Evolutionary conservation across 2,797 vertebrate genomes (phyloP), one percentile per base, ranked within the genome.

Genomic region (Zenarchopterus dispar): DNA sequence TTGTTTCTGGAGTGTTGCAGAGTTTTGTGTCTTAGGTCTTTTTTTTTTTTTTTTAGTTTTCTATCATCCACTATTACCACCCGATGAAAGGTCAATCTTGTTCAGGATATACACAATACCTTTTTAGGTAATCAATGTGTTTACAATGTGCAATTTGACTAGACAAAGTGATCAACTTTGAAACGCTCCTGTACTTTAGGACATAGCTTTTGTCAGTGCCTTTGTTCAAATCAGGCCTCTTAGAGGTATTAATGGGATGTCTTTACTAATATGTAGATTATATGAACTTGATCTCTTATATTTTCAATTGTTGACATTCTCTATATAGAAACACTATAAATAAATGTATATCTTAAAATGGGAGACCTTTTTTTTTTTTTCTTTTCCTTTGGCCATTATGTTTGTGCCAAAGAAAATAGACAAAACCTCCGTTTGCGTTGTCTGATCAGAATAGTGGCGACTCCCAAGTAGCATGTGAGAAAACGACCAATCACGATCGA

Each of bases 401-500:
- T 48, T 22, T 67, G 56, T 74, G 64, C 59, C 71, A 76, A 67
- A 49, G 55, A 19, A 8, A 7, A 28, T 1, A 6, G 26, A 58
- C 16, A 45, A 19, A 45, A 45, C 55, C 2, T 41, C 22, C 3
- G 22, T 58, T 68, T 67, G 17, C 17, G 31, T 73, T 42, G 18
- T 72, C 46, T 63, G 65, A 62, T 75, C 39, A 65, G 45, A 41
- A 24, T 17, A 63, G 24, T 45, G 28, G 44, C 59, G 44, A 48
- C 43, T 48, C 75, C 22, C 2, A 31, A 49, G 63, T 67, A 57
- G 66, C 57, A 64, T 73, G 65, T 53, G 55, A 74, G 50, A 68
- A 55, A 81, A 59, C 51, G 62, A 86, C 85, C 79, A 86, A 88
- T 80, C 54, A 44, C 57, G 56, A 13, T 43, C 67, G 28, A 79